Evolutionary conservation across 1,140 invertebrate species (phyloP).

Genomic region (Drosophila elegans): DNA sequence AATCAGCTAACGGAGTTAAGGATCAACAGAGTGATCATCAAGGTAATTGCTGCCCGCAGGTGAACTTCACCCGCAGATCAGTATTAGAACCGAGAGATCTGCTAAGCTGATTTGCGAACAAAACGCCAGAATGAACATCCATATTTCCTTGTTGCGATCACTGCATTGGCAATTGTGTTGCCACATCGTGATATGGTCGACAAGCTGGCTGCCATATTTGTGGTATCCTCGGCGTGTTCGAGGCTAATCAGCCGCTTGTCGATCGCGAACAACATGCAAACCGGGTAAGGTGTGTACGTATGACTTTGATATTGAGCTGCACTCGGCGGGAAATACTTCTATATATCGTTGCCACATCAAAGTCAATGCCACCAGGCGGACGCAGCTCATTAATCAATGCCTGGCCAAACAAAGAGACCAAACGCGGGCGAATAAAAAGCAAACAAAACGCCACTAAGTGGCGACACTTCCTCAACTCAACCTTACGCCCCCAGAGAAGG

Average conservation of each 20-base stretch:
- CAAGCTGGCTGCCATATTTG: constrained; percentile 20
- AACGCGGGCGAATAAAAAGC: constrained; percentile 34
- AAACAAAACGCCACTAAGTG: constrained; percentile 62
- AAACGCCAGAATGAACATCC: not conserved
- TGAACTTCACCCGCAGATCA: not conserved
- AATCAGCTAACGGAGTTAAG: not conserved
- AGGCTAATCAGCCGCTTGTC: constrained; percentile 53
- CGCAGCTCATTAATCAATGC: constrained; percentile 73
- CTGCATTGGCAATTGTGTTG: constrained; percentile 10
- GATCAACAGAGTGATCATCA: constrained; percentile 4
- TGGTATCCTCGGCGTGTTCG: constrained; percentile 15
- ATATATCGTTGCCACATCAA: constrained; percentile 56
- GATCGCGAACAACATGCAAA: constrained; percentile 47
- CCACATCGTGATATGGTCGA: constrained; percentile 21
- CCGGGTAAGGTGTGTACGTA: not conserved
- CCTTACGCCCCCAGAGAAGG: constrained; percentile 36
- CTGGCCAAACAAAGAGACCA: constrained; percentile 51
- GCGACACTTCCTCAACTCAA: constrained; percentile 65
- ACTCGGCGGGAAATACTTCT: not conserved
- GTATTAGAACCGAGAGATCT: constrained; percentile 13
- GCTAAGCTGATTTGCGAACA: not conserved
- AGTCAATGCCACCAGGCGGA: constrained; percentile 51
- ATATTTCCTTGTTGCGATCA: constrained; percentile 10
- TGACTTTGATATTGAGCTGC: constrained; percentile 10
- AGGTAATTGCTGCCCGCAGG: constrained; percentile 11